Conservation (phyloP, 2,888 invertebrate genomes). For the Leptinotarsa peninsularis region DNA sequence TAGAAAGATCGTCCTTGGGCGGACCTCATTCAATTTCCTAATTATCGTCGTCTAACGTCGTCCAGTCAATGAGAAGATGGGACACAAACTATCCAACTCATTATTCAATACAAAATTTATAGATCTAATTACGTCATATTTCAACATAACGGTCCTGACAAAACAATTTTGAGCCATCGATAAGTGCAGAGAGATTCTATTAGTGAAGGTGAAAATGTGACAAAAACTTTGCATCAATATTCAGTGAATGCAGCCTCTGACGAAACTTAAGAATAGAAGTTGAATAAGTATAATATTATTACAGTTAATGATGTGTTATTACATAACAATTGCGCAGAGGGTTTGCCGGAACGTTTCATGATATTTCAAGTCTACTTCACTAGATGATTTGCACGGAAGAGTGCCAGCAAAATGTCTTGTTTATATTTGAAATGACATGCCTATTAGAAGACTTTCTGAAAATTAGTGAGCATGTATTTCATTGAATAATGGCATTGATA, state of each 20-base stretch:
- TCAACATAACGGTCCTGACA: neutral
- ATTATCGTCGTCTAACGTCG: neutral
- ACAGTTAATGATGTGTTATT: conserved; percentile 4
- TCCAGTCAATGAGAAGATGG: neutral
- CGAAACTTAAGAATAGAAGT: neutral
- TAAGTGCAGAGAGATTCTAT: neutral
- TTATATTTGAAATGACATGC: neutral
- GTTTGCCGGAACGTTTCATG: conserved; percentile 6
- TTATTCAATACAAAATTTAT: neutral
- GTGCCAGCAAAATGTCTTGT: neutral
- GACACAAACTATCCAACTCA: neutral
- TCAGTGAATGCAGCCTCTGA: neutral
- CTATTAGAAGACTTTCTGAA: neutral
- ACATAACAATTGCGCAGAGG: conserved; percentile 10
- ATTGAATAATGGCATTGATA: too few relatives aligned
- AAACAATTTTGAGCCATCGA: neutral
- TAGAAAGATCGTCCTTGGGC: neutral
- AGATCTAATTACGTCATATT: neutral
- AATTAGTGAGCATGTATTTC: neutral
- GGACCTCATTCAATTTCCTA: neutral
- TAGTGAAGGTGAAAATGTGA: neutral
- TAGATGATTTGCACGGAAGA: neutral
- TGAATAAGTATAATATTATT: neutral
- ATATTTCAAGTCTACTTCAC: conserved; percentile 5
- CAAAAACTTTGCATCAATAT: neutral